Conservation (phyloP, 2,113 vertebrate genomes). For the Neofelis nebulosa region DNA sequence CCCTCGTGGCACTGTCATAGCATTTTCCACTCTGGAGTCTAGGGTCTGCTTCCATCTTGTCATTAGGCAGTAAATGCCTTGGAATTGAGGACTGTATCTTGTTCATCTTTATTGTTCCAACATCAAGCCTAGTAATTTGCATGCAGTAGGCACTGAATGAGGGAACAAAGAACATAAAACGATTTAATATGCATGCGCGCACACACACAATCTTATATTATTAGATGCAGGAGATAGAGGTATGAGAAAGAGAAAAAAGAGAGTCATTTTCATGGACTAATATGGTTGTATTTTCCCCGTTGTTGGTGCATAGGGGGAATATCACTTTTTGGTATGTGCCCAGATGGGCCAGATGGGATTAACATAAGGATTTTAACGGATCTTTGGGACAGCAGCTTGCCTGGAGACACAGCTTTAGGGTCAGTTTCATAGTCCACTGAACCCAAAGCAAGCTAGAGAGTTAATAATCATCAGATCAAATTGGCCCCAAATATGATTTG, state of each 20-base stretch:
- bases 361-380: background rate
- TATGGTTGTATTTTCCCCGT: background rate
- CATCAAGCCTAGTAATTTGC: background rate
- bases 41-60: background rate
- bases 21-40: background rate
- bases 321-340: background rate
- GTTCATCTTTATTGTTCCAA: background rate
- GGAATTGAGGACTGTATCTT: background rate
- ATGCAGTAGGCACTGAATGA: background rate
- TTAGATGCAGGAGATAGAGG: background rate
- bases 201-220: background rate
- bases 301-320: background rate
- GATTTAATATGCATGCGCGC: too few relatives aligned
- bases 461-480: constrained; percentile 15
- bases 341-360: background rate
- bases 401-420: background rate
- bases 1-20: background rate
- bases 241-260: background rate
- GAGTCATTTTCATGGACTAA: background rate
- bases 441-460: background rate
- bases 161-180: background rate
- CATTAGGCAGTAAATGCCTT: background rate
- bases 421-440: background rate
- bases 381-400: background rate
- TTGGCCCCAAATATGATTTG: background rate